Conservation (phyloP, 2,113 vertebrate species). For the Eulemur rufifrons region DNA sequence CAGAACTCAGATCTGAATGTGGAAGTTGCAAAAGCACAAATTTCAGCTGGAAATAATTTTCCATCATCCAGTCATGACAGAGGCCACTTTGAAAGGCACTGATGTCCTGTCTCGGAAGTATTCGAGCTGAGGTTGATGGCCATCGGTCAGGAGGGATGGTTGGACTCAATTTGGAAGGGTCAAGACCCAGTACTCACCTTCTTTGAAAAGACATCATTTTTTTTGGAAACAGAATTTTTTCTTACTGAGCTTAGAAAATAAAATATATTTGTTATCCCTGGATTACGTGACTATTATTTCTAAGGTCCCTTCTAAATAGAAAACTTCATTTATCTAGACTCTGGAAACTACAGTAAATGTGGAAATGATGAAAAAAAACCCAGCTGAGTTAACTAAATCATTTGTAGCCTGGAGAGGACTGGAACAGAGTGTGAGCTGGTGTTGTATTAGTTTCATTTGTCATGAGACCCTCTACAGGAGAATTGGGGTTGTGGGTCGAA, state of each 20-base stretch:
- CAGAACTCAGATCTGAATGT: not conserved
- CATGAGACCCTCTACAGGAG: not conserved
- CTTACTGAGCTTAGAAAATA: not conserved
- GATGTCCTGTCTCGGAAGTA: not conserved
- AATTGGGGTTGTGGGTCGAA: not conserved
- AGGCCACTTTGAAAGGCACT: not conserved
- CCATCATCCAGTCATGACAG: not conserved
- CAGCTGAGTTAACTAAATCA: not conserved
- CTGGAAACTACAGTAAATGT: not conserved
- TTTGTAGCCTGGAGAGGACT: not conserved
- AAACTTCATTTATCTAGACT: not conserved
- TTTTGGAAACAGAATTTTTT: conserved; percentile 1
- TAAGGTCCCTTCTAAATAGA: not conserved
- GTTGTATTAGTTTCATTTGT: not conserved
- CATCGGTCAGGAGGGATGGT: not conserved
- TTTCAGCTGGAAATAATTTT: not conserved
- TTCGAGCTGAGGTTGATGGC: not conserved
- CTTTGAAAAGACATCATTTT: not conserved
- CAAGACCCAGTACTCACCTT: not conserved
- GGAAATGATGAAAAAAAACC: not conserved
- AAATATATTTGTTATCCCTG: not conserved
- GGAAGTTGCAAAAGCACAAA: not conserved
- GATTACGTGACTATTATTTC: not conserved
- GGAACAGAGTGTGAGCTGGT: not conserved
- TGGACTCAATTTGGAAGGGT: not conserved